phyloP scores from a whole-genome alignment of 2,113 vertebrate species.

The Tylochromis polylepis region DNA sequence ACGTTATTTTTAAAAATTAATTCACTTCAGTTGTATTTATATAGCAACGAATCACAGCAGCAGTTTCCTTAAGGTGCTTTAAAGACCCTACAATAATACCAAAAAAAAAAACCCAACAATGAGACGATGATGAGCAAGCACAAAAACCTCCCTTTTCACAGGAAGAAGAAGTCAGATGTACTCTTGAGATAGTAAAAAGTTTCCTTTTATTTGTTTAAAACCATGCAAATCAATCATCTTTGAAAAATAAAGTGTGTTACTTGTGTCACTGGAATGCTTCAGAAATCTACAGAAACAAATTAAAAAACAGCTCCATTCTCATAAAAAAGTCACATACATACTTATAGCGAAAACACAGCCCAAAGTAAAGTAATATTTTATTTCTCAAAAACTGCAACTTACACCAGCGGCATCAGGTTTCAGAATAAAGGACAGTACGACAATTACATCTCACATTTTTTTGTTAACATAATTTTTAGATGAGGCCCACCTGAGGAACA shows the following conservation, averaged over 20 bases:
- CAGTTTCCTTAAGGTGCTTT: background rate
- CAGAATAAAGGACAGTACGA: background rate
- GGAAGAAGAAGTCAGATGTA: background rate
- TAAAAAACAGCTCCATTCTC: background rate
- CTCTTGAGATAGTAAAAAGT: background rate
- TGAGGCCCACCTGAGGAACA: background rate
- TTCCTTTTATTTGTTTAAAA: background rate
- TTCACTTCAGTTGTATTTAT: background rate
- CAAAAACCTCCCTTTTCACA: background rate
- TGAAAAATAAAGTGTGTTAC: background rate
- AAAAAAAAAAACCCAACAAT: background rate
- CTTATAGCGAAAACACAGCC: accelerated
- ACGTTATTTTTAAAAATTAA: background rate
- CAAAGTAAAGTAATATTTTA: background rate
- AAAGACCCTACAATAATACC: background rate
- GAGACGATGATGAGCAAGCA: background rate
- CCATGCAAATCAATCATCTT: too few species aligned
- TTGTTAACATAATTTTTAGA: background rate
- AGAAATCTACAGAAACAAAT: background rate
- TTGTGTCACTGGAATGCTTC: background rate
- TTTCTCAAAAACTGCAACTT: background rate
- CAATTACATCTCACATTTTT: background rate
- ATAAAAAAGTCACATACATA: background rate
- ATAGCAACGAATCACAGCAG: background rate
- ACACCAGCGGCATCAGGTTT: background rate